A percentile compares a stretch with the other conserved stretches of the same genome.
Evolutionary conservation across 2,888 invertebrate species (phyloP).

Genomic region (Leptinotarsa juncta): DNA sequence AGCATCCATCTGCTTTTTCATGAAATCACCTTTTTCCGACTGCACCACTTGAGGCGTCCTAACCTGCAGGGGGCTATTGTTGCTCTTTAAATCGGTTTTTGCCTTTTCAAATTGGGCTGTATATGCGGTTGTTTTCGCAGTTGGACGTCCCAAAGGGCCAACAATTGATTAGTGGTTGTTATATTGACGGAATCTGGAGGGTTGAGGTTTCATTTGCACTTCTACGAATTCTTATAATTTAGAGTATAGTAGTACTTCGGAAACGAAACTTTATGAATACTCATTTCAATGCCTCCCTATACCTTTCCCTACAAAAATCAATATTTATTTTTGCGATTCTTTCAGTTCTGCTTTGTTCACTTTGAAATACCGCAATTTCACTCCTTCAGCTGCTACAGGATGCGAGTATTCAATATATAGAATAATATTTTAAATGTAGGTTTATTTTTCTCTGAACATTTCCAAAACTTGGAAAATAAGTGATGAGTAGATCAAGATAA

Average conservation of each 20-base stretch:
- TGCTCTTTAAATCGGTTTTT: constrained; percentile 56
- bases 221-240: constrained; percentile 20
- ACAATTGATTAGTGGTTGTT: constrained; percentile 25
- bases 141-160: constrained; percentile 54
- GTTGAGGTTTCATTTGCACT: constrained; percentile 23
- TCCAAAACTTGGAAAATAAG: too few species aligned
- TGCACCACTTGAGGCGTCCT: constrained; percentile 55
- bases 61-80: constrained; percentile 58
- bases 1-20: constrained; percentile 57
- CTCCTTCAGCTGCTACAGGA: constrained; percentile 8
- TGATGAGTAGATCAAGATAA: too few species aligned
- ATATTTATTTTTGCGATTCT: constrained; percentile 4
- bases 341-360: not conserved
- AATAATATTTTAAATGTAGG: too few species aligned
- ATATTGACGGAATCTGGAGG: constrained; percentile 18
- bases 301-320: constrained; percentile 5
- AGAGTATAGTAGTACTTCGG: constrained; percentile 1
- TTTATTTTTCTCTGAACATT: too few species aligned
- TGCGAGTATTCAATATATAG: too few species aligned
- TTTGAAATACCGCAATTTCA: constrained; percentile 5
- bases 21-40: constrained; percentile 49
- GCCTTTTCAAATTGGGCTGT: constrained; percentile 57
- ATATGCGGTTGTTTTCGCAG: constrained; percentile 62
- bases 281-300: not conserved
- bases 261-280: not conserved